These are phyloP conservation scores for Aplodontia rufa DNA, from an alignment of 2,113 vertebrate species.

Conservation along the genomic window DNA sequence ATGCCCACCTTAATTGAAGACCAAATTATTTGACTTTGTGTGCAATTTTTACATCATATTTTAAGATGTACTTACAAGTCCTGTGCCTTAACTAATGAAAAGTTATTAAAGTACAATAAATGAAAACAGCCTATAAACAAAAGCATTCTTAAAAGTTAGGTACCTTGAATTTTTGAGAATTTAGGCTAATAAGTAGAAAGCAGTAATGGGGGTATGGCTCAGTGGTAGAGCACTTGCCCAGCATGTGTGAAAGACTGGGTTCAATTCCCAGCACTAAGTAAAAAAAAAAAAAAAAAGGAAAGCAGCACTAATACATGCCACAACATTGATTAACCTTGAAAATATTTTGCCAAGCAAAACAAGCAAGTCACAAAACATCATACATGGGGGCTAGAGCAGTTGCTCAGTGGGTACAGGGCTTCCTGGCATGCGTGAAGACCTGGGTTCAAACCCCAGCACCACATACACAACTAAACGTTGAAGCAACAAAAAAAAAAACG, in stretches of 20 bases:
- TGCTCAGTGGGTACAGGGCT: too few species aligned
- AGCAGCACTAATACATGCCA: neutral
- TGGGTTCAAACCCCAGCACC: too few species aligned
- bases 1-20: slow-evolving; percentile 69
- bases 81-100: slow-evolving; percentile 54
- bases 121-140: slow-evolving; percentile 32
- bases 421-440: too few species aligned
- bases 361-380: neutral
- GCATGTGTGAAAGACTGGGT: too few species aligned
- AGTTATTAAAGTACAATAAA: slow-evolving; percentile 44
- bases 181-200: neutral
- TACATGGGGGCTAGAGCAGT: too few species aligned
- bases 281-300: neutral
- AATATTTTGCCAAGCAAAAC: neutral
- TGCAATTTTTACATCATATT: slow-evolving; percentile 56
- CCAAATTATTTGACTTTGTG: slow-evolving; percentile 47
- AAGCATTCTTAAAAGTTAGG: slow-evolving; percentile 39
- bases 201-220: neutral
- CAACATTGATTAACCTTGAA: slow-evolving; percentile 2
- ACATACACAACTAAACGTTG: too few species aligned
- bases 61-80: slow-evolving; percentile 39
- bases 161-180: slow-evolving; percentile 14
- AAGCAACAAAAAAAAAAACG: too few species aligned
- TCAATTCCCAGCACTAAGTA: too few species aligned
- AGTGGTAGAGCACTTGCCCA: too few species aligned